These are phyloP conservation scores for Gorsachius magnificus DNA, from an alignment of 2,797 vertebrate species.

Conservation along the genomic window DNA sequence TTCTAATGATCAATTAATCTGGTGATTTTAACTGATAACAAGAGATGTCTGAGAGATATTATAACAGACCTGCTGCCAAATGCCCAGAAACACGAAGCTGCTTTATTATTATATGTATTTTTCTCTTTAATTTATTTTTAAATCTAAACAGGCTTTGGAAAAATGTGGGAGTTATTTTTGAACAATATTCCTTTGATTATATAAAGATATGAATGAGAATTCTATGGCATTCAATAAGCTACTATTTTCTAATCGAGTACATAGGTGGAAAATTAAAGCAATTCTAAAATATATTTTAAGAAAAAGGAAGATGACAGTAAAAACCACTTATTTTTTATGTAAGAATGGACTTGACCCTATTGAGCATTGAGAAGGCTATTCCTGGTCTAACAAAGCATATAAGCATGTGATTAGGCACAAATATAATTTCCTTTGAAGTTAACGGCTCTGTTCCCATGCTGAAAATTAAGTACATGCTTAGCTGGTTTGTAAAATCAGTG, in stretches of 20 bases:
- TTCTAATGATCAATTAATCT: not conserved
- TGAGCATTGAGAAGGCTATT: not conserved
- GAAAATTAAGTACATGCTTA: not conserved
- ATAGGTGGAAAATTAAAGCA: not conserved
- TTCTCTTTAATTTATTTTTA: conserved; percentile 32
- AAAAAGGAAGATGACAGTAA: not conserved
- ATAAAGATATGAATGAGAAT: not conserved
- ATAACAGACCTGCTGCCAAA: conserved; percentile 12
- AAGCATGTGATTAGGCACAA: conserved; percentile 5
- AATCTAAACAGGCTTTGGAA: not conserved
- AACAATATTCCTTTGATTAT: conserved; percentile 13
- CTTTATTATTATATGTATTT: conserved; percentile 13
- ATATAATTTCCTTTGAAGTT: conserved; percentile 13
- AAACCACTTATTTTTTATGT: conserved; percentile 45
- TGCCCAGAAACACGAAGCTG: conserved; percentile 24
- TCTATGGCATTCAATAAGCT: conserved; percentile 9
- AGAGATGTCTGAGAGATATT: not conserved
- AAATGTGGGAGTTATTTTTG: conserved; percentile 54
- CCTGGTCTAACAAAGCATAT: not conserved
- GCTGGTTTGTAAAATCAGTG: not conserved
- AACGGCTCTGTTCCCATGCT: not conserved
- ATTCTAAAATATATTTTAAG: conserved; percentile 56
- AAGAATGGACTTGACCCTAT: not conserved
- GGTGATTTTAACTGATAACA: conserved; percentile 15
- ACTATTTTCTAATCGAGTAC: conserved; percentile 44